Conservation (phyloP, 1,140 invertebrate species). For the Zaprionus capensis region DNA sequence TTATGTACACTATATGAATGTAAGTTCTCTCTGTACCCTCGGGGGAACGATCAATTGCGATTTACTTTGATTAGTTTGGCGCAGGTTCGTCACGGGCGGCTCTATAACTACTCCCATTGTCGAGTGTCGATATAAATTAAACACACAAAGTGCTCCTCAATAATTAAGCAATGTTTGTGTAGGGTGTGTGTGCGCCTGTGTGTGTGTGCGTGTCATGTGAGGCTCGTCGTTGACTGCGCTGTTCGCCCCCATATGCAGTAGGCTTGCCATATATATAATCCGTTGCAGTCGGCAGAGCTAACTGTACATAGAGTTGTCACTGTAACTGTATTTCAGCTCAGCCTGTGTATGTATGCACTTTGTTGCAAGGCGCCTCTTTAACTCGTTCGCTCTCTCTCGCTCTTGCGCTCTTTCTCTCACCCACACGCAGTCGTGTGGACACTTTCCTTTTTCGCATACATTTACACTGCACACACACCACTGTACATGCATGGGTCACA, state of each 20-base stretch:
- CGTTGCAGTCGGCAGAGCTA: conserved; percentile 38
- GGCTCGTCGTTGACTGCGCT: not conserved
- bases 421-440: conserved; percentile 43
- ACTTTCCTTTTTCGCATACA: conserved; percentile 62
- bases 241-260: conserved; percentile 22
- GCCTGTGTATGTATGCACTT: conserved; percentile 39
- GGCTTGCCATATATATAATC: conserved; percentile 50
- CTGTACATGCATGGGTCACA: conserved; percentile 25
- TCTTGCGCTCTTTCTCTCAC: conserved; percentile 15
- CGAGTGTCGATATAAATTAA: conserved; percentile 47
- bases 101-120: conserved; percentile 16
- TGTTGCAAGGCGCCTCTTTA: conserved; percentile 42
- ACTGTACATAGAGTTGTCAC: conserved; percentile 39
- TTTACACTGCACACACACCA: conserved; percentile 18
- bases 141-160: conserved; percentile 36
- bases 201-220: conserved; percentile 10
- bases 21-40: conserved; percentile 27
- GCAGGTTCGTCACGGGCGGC: conserved; percentile 38
- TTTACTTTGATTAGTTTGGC: conserved; percentile 70
- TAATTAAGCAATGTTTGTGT: conserved; percentile 66
- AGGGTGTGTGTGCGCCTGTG: conserved; percentile 5
- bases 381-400: conserved; percentile 1
- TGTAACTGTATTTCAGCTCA: not conserved
- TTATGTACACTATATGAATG: conserved; percentile 10
- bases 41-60: conserved; percentile 58